Conservation (phyloP, 2,888 invertebrate species). For the Oxycera nigricornis region DNA sequence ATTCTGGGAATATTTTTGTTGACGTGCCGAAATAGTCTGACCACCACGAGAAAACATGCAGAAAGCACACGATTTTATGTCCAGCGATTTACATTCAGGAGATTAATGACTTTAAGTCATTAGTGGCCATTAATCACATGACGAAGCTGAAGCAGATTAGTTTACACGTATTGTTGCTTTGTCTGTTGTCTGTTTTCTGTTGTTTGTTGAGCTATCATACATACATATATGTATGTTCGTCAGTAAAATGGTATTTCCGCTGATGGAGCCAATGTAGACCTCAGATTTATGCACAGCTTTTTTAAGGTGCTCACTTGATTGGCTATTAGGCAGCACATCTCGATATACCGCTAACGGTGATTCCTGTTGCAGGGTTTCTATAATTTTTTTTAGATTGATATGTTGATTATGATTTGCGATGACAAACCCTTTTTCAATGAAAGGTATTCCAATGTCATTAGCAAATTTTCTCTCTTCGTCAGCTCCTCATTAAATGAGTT, state of each 20-base stretch:
- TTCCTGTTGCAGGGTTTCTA: no score
- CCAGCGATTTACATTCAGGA: slow-evolving; percentile 36
- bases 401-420: no score
- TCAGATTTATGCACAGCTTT: background rate
- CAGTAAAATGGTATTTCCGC: slow-evolving; percentile 5
- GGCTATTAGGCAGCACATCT: no score
- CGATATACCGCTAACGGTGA: no score
- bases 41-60: background rate
- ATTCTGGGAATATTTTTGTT: background rate
- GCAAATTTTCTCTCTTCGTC: no score
- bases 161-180: slow-evolving; percentile 10
- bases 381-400: no score
- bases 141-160: background rate
- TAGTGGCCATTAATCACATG: slow-evolving; percentile 43
- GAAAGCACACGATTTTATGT: slow-evolving; percentile 35
- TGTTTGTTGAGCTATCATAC: background rate
- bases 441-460: no score
- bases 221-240: no score
- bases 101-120: slow-evolving; percentile 44
- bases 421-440: no score
- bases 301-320: no score
- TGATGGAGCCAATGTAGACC: background rate
- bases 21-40: background rate
- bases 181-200: background rate
- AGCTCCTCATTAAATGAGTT: no score